phyloP scores from a whole-genome alignment of 2,797 vertebrate genomes.

The Babyrousa celebensis region DNA sequence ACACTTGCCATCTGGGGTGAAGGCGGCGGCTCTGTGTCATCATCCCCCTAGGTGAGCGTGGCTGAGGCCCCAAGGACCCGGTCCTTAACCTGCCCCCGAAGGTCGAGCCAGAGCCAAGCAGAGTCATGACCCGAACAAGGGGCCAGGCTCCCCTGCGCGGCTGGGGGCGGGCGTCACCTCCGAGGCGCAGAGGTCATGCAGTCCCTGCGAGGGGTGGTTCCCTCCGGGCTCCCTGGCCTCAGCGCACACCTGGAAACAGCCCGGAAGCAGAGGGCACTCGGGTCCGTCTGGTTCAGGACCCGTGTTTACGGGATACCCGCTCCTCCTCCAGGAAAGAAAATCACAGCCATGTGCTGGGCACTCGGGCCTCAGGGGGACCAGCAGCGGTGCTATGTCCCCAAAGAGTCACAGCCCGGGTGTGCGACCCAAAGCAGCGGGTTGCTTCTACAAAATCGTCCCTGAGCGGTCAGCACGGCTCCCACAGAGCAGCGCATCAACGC shows the following conservation, averaged over 20 bases:
- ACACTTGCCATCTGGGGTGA: fast-evolving
- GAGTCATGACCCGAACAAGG: no score
- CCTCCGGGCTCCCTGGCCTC: background rate
- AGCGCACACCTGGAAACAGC: background rate
- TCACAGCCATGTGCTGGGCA: background rate
- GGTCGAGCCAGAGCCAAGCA: background rate
- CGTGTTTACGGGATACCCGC: background rate
- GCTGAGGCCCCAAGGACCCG: background rate
- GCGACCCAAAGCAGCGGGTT: background rate
- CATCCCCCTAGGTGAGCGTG: background rate
- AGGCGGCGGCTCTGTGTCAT: background rate
- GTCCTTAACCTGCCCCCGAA: background rate
- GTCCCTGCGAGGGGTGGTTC: fast-evolving
- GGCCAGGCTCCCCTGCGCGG: fast-evolving
- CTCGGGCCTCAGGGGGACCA: background rate
- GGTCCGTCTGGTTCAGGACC: background rate
- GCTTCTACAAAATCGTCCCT: background rate
- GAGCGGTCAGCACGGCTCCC: background rate
- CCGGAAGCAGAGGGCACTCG: background rate
- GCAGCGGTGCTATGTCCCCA: no score
- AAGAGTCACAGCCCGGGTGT: fast-evolving
- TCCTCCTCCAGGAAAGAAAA: background rate
- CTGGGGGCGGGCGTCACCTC: no score
- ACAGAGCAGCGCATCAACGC: no score
- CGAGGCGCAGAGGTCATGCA: background rate